phyloP scores from a whole-genome alignment of 2,113 vertebrate genomes.

The Ornithorhynchus anatinus region DNA sequence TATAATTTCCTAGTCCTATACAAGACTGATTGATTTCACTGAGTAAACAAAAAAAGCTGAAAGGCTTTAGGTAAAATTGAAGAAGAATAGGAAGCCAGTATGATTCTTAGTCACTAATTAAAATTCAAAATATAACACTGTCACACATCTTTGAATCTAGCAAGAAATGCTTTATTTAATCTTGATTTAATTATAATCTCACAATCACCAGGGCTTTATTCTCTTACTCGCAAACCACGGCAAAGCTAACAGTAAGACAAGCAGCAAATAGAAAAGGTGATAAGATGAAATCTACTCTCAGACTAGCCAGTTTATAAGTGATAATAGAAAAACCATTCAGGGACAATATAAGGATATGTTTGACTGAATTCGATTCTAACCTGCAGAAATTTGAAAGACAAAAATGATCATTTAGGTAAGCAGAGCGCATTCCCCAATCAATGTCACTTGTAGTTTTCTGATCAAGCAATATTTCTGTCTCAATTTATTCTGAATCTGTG shows the following conservation, averaged over 20 bases:
- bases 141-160: neutral
- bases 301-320: slow-evolving; percentile 2
- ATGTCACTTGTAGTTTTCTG: slow-evolving; percentile 10
- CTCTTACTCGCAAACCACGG: neutral
- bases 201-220: neutral
- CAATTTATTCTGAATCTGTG: slow-evolving; percentile 40
- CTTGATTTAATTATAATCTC: neutral
- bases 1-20: neutral
- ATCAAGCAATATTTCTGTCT: slow-evolving; percentile 49
- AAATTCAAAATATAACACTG: neutral
- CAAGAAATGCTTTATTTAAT: neutral
- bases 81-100: neutral
- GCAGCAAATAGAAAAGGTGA: neutral
- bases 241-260: slow-evolving; percentile 4
- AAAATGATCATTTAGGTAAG: slow-evolving; percentile 33
- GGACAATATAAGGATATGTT: neutral
- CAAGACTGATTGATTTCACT: neutral
- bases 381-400: neutral
- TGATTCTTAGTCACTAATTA: neutral
- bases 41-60: neutral
- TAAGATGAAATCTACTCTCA: neutral
- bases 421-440: slow-evolving; percentile 20
- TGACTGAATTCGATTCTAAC: neutral
- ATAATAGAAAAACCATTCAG: neutral
- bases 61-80: neutral